Conservation (phyloP, 2,888 invertebrate species). For the Diarsia mendica region DNA sequence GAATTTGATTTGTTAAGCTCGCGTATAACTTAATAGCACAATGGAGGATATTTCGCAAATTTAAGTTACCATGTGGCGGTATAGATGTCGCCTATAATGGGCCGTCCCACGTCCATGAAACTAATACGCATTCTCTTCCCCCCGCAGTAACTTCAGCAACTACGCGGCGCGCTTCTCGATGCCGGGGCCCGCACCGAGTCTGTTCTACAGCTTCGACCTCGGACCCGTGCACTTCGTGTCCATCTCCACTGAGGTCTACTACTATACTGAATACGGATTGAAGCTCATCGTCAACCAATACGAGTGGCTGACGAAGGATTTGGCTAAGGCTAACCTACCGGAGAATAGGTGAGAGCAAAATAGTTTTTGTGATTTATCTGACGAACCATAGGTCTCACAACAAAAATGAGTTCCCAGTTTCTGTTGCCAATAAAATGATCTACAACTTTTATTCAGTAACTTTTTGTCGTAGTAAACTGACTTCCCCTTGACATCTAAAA, state of each 20-base stretch:
- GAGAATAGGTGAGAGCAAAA: slow-evolving; percentile 91
- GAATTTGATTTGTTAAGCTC: no score
- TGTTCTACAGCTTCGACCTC: slow-evolving; percentile 96
- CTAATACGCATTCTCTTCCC: no score
- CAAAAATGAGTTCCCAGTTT: no score
- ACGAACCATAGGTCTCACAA: no score
- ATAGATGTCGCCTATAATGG: not conserved
- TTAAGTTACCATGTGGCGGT: not conserved
- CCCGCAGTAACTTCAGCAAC: slow-evolving; percentile 97
- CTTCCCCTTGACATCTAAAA: no score
- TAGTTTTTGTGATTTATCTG: no score
- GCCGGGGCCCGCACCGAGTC: slow-evolving; percentile 93
- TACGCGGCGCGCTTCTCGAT: slow-evolving; percentile 97
- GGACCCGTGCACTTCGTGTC: slow-evolving; percentile 97
- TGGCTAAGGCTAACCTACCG: slow-evolving; percentile 93
- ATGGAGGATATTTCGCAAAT: no score
- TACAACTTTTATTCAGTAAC: no score
- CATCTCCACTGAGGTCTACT: slow-evolving; percentile 98
- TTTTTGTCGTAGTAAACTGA: no score
- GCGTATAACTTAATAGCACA: no score
- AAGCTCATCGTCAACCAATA: slow-evolving; percentile 95
- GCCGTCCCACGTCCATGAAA: no score
- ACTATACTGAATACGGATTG: slow-evolving; percentile 96
- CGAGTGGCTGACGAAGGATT: slow-evolving; percentile 95
- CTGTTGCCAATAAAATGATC: no score